phyloP scores from a whole-genome alignment of 2,888 invertebrate genomes.

The Athalia circularis region DNA sequence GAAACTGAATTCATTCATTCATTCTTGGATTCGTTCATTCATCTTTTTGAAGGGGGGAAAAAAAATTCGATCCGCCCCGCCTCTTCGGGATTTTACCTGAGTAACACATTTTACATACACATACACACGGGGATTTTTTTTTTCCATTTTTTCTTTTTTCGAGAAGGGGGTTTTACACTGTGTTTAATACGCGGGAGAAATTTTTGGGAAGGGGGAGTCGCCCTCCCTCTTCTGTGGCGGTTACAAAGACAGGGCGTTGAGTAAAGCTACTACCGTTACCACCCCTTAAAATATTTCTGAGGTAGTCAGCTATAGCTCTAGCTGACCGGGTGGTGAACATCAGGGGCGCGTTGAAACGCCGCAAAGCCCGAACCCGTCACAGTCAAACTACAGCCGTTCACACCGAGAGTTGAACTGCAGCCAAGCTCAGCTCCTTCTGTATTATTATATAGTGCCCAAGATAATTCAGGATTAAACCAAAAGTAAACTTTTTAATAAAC shows the following conservation, averaged over 20 bases:
- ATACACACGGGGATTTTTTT: no score
- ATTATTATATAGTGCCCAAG: no score
- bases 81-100: no score
- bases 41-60: no score
- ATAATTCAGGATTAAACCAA: no score
- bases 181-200: no score
- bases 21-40: no score
- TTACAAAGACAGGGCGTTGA: slow-evolving; percentile 19
- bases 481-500: no score
- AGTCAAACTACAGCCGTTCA: slow-evolving; percentile 41
- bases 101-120: no score
- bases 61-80: no score
- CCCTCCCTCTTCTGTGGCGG: slow-evolving; percentile 25
- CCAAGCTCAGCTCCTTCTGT: neutral
- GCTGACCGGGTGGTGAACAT: neutral
- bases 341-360: slow-evolving; percentile 34
- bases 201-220: slow-evolving; percentile 1
- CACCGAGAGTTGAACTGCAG: slow-evolving; percentile 2
- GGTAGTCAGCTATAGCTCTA: no score
- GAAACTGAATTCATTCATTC: no score
- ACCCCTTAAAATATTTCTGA: slow-evolving; percentile 8
- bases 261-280: slow-evolving; percentile 8
- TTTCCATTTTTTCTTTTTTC: neutral
- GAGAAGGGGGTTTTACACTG: neutral
- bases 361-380: slow-evolving; percentile 25